Base-by-base conservation (phyloP, 1,140 invertebrate species). In the Chrysoperla carnea region DNA sequence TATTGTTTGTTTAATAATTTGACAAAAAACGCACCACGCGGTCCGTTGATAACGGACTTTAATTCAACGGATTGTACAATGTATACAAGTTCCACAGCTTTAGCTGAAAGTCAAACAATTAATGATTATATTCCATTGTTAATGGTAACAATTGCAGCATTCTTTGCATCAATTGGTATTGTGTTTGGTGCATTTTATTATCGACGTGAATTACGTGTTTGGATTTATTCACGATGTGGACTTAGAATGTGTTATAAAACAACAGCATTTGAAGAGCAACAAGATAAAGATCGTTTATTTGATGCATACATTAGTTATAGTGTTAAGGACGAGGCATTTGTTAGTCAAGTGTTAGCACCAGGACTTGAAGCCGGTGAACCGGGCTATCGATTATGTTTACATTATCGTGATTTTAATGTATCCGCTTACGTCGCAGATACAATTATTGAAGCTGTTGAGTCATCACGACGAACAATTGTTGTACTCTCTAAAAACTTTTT, bases 301-400 rank as follows among this genome's bases (percentile, higher is more conserved):
- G 89, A 94, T 59, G 87, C 87, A 8, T 93, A 90, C 58, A 76
- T 93, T 35, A 84, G 83, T 37, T 93, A 93, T 63, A 88, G 85
- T 51, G 75, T 84, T 23, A 84, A 91, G 58, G 88, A 94, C 60
- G 84, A 90, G 57, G 74, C 78, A 28, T 91, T 87, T 62, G 83
- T 92, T 5, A 79, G 79, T 49, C 79, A 89, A 54, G 82, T 88
- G 48, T 62, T 93, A 49, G 81, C 84, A 27, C 77, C 81, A 6
- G 79, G 81, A 6, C 66, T 92, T 27, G 86, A 92, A 63, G 73
- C 70, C n/a, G 64, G 63, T 29, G 75, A 78, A 49, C 72, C 74
- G 9, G 76, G 76, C 29, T 90, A 88, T 60, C 65, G 84, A 43
- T 68, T 90, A 36, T 88, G 85, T 57, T 63, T 90, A 47, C 86